phyloP scores from a whole-genome alignment of 2,888 invertebrate genomes.

The Campoletis raptor region DNA sequence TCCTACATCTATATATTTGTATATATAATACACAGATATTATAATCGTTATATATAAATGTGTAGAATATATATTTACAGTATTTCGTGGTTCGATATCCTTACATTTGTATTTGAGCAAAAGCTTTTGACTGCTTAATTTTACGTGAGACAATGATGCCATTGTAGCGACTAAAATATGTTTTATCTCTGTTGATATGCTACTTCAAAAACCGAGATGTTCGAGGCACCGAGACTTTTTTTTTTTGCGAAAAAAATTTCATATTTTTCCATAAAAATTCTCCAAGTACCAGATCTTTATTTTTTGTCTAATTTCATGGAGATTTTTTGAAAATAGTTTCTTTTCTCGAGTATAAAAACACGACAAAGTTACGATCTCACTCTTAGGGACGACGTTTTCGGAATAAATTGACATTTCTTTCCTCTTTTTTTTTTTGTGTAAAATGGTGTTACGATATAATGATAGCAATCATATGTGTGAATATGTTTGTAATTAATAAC shows the following conservation, averaged over 20 bases:
- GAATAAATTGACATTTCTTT: slow-evolving; percentile 60
- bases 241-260: slow-evolving; percentile 7
- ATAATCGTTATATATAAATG: neutral
- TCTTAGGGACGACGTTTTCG: slow-evolving; percentile 42
- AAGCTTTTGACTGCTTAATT: slow-evolving; percentile 65
- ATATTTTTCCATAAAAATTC: slow-evolving; percentile 8
- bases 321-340: slow-evolving; percentile 20
- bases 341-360: slow-evolving; percentile 51
- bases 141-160: slow-evolving; percentile 34
- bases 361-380: slow-evolving; percentile 18
- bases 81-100: slow-evolving; percentile 45
- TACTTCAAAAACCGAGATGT: slow-evolving; percentile 33
- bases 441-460: slow-evolving; percentile 20
- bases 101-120: slow-evolving; percentile 71
- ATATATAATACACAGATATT: neutral
- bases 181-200: slow-evolving; percentile 52
- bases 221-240: slow-evolving; percentile 35
- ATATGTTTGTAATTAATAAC: slow-evolving; percentile 61
- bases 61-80: slow-evolving; percentile 44
- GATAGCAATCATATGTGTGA: slow-evolving; percentile 1
- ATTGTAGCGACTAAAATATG: slow-evolving; percentile 38
- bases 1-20: slow-evolving; percentile 10
- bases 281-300: neutral
- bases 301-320: slow-evolving; percentile 4
- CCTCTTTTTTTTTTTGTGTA: slow-evolving; percentile 19